phyloP scores from a whole-genome alignment of 1,140 invertebrate genomes.

The Drosophila sechellia region DNA sequence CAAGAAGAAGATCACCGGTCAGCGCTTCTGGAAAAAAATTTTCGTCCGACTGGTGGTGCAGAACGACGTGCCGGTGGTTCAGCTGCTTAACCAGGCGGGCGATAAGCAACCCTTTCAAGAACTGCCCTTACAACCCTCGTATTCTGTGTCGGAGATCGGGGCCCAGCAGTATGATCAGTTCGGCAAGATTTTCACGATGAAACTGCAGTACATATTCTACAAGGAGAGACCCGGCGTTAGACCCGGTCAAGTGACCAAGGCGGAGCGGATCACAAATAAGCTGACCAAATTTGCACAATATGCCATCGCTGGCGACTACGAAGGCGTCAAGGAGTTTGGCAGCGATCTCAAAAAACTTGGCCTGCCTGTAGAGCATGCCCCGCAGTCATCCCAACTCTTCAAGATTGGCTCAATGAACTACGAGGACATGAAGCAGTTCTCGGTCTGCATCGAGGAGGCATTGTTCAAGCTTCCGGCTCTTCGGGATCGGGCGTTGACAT shows the following conservation, averaged over 20 bases:
- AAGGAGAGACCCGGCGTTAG: constrained; percentile 98
- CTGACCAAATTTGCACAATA: constrained; percentile 97
- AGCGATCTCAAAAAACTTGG: constrained; percentile 96
- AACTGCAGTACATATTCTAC: constrained; percentile 99
- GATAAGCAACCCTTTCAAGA: constrained; percentile 98
- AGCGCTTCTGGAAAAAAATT: constrained; percentile 99
- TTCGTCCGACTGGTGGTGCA: constrained; percentile 92
- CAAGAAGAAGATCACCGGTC: constrained; percentile 99
- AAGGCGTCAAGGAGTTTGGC: constrained; percentile 96
- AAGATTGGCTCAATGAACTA: constrained; percentile 96
- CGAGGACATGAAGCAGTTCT: constrained; percentile 96
- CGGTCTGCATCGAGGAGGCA: constrained; percentile 94
- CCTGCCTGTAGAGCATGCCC: constrained; percentile 98
- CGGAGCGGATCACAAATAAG: constrained; percentile 95
- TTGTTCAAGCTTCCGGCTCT: constrained; percentile 93
- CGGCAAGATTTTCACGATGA: constrained; percentile 99
- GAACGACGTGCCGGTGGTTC: constrained; percentile 93
- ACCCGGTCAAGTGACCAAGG: constrained; percentile 97
- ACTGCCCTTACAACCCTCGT: constrained; percentile 95
- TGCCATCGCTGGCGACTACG: constrained; percentile 96
- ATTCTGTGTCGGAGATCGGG: constrained; percentile 96
- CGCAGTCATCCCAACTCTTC: constrained; percentile 97
- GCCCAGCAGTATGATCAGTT: constrained; percentile 99
- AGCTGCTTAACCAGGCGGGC: constrained; percentile 92
- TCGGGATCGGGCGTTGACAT: constrained; percentile 94